phyloP scores from a whole-genome alignment of 2,888 invertebrate species.

The Leptarthrus brevirostris region DNA sequence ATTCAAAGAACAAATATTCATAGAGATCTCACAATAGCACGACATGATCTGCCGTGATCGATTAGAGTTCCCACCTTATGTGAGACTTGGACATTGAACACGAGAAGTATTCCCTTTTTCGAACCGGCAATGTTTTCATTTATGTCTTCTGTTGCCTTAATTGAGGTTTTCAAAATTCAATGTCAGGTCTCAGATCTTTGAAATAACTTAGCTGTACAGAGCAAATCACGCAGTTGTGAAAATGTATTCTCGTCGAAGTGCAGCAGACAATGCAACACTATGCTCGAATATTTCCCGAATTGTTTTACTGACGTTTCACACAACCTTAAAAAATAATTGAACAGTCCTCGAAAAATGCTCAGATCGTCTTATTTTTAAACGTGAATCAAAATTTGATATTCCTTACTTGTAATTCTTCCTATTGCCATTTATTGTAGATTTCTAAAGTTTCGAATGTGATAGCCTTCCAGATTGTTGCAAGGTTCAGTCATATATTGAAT shows the following conservation, averaged over 20 bases:
- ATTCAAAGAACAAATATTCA: not conserved
- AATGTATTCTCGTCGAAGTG: not conserved
- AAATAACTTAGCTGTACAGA: not conserved
- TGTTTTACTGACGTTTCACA: not conserved
- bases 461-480: no score
- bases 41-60: slow-evolving; percentile 23
- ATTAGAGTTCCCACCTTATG: slow-evolving; percentile 33
- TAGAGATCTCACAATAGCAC: not conserved
- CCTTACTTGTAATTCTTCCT: slow-evolving; percentile 17
- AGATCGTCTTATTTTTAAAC: not conserved
- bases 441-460: not conserved
- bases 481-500: no score
- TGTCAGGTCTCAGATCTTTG: slow-evolving; percentile 5
- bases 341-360: not conserved
- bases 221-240: not conserved
- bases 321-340: slow-evolving; percentile 31
- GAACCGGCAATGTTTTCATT: slow-evolving; percentile 16
- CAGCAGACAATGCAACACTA: no score
- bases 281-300: not conserved
- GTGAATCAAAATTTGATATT: not conserved
- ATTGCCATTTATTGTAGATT: slow-evolving; percentile 15
- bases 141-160: slow-evolving; percentile 26
- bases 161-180: slow-evolving; percentile 12
- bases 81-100: not conserved
- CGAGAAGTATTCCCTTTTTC: slow-evolving; percentile 28